phyloP scores from a whole-genome alignment of 2,113 vertebrate species.

The Thamnaconus septentrionalis region DNA sequence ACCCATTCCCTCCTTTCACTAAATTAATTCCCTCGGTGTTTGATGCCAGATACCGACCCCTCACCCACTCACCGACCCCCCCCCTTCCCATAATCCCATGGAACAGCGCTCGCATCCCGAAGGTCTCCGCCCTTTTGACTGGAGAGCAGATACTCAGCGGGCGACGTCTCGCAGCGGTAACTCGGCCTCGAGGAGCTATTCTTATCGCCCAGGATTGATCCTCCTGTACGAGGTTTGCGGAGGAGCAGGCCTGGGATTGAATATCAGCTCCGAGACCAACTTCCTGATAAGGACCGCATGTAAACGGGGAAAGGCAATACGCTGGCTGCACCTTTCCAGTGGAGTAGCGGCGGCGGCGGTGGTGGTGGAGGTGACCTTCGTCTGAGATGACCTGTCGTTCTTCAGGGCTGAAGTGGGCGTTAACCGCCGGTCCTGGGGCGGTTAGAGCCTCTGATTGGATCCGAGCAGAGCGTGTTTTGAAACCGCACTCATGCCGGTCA shows the following conservation, averaged over 20 bases:
- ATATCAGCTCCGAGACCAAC: slow-evolving; percentile 30
- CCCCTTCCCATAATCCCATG: slow-evolving; percentile 13
- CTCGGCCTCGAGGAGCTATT: slow-evolving; percentile 19
- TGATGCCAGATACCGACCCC: slow-evolving; percentile 5
- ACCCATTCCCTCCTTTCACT: slow-evolving; percentile 16
- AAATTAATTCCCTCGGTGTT: slow-evolving; percentile 32
- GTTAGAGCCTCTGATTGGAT: background rate
- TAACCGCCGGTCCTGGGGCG: slow-evolving; percentile 21
- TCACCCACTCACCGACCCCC: too few species aligned
- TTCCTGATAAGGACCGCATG: slow-evolving; percentile 37
- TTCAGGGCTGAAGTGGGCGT: slow-evolving; percentile 33
- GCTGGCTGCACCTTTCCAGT: background rate
- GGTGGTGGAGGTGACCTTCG: slow-evolving; percentile 49
- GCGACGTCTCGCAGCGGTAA: background rate
- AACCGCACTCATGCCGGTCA: too few species aligned
- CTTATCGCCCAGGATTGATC: slow-evolving; percentile 11
- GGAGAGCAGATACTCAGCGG: slow-evolving; percentile 11
- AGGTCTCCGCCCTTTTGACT: slow-evolving; percentile 10
- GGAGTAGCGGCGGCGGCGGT: background rate
- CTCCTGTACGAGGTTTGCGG: slow-evolving; percentile 16
- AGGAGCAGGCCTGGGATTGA: slow-evolving; percentile 13
- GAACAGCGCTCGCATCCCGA: slow-evolving; percentile 10
- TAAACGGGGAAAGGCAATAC: slow-evolving; percentile 28
- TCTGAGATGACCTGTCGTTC: slow-evolving; percentile 21
- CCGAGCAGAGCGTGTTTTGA: too few species aligned